Base-by-base conservation (phyloP, 30 jellyfish, hydroid and myxozoan genomes). In the Chironex yamaguchii region DNA sequence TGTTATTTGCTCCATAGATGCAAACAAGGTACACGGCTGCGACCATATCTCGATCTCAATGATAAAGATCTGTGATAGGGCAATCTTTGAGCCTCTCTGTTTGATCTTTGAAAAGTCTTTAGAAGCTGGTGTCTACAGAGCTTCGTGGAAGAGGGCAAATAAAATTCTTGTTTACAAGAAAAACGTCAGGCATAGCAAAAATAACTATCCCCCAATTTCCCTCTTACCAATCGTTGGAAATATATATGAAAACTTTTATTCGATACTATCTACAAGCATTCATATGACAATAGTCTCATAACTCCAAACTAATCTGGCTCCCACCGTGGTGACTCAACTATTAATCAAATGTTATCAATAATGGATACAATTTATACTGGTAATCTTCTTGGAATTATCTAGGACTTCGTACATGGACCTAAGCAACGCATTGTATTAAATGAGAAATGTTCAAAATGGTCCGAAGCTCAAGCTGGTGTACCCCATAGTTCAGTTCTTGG, bases 41-140 rank as follows among this genome's bases (percentile, higher is more conserved):
- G 87, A 74, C 25, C 65, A 82, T 64, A 82, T 64, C 51, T 82
- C 92, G 13, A 67, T 82, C 76, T 52, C 69, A 49, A 82, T 64
- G 92, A 67, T 67, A 14, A 67, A 82, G 65, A 82, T 82, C 53
- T 82, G 87, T 30, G 92, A 68, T 64, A 69, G 64, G 34, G 65
- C 71, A 54, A n/a, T 82, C 12, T 25, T 65, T 23, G 30, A 34
- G 12, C 88, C 88, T 51, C 70, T 66, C 64, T 22, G 58, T 32
- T 25, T 20, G 0, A 42, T 74, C 22, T 74, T 48, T 36, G 9
- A 36, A 4, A 25, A 12, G 49, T 20, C 51, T 35, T 29, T 74
- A 34, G 48, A 34, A 20, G 4, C 87, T 36, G 84, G 63, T 22
- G 12, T 24, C 23, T 74, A 28, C 48, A 49, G 69, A 11, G 4